phyloP scores from a whole-genome alignment of 2,888 invertebrate species.

The Acholoe squamosa region DNA sequence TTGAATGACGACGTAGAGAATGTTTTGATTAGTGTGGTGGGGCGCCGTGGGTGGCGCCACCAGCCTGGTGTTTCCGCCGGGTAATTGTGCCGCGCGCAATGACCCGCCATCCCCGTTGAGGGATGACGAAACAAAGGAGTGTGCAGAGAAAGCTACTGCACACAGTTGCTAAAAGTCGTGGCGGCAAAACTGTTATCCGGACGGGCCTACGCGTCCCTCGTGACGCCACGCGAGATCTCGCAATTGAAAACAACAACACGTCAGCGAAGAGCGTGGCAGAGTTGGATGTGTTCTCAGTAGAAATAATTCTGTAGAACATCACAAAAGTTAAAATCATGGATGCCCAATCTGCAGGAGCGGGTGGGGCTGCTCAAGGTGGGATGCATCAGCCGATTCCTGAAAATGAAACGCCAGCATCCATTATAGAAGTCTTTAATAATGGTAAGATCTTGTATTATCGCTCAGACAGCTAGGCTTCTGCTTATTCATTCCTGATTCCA shows the following conservation, averaged over 20 bases:
- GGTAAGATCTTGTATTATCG: conserved; percentile 1
- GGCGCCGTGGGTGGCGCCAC: too few relatives aligned
- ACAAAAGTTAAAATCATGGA: background rate
- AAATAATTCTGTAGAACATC: background rate
- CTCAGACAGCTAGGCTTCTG: background rate
- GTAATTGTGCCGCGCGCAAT: too few relatives aligned
- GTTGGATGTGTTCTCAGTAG: background rate
- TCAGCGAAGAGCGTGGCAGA: conserved; percentile 6
- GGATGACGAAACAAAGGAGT: too few relatives aligned
- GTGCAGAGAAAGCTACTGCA: too few relatives aligned
- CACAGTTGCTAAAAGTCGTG: too few relatives aligned
- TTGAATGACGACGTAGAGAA: too few relatives aligned
- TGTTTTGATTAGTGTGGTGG: too few relatives aligned
- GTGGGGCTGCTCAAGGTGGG: background rate
- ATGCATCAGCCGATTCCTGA: background rate
- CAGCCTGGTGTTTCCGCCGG: too few relatives aligned
- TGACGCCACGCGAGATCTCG: background rate
- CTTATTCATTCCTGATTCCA: too few relatives aligned
- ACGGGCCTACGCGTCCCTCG: background rate
- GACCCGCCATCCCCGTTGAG: too few relatives aligned
- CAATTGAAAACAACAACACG: conserved; percentile 18
- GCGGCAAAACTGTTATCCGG: conserved; percentile 11
- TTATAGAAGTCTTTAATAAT: background rate
- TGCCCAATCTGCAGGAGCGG: background rate
- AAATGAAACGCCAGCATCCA: background rate